phyloP scores from a whole-genome alignment of 2,888 invertebrate genomes.

The Hypena proboscidalis region DNA sequence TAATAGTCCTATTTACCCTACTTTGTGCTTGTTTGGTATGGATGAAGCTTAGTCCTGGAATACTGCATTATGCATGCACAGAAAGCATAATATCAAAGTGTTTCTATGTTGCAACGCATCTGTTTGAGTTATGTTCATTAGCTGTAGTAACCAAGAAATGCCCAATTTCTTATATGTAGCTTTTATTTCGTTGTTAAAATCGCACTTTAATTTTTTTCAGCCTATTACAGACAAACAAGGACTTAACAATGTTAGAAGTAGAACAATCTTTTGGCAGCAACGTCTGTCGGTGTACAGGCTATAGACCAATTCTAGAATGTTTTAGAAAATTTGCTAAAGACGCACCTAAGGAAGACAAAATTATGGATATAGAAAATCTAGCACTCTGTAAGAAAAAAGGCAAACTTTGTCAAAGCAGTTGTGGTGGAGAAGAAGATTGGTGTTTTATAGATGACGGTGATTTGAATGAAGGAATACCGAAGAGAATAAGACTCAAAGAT shows the following conservation, averaged over 20 bases:
- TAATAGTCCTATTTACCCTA: no score
- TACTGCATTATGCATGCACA: no score
- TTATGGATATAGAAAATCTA: slow-evolving; percentile 47
- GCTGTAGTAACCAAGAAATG: no score
- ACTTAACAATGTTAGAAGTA: slow-evolving; percentile 85
- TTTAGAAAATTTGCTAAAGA: slow-evolving; percentile 86
- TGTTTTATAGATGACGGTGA: slow-evolving; percentile 53
- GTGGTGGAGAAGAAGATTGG: slow-evolving; percentile 56
- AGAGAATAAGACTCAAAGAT: slow-evolving; percentile 54
- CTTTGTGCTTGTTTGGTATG: no score
- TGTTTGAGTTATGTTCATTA: no score
- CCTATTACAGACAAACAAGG: slow-evolving; percentile 64
- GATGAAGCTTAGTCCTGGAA: no score
- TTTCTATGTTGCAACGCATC: no score
- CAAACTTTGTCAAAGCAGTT: slow-evolving; percentile 27
- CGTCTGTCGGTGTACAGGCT: slow-evolving; percentile 90
- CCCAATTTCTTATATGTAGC: no score
- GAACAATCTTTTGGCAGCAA: slow-evolving; percentile 90
- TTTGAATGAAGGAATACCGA: slow-evolving; percentile 23
- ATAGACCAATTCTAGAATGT: slow-evolving; percentile 86
- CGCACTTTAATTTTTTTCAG: slow-evolving; percentile 65
- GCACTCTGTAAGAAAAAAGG: slow-evolving; percentile 40
- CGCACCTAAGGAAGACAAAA: slow-evolving; percentile 48
- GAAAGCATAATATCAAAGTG: no score
- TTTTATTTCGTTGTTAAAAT: no score